Conservation (phyloP, 2,113 vertebrate genomes). For the Piliocolobus tephrosceles region DNA sequence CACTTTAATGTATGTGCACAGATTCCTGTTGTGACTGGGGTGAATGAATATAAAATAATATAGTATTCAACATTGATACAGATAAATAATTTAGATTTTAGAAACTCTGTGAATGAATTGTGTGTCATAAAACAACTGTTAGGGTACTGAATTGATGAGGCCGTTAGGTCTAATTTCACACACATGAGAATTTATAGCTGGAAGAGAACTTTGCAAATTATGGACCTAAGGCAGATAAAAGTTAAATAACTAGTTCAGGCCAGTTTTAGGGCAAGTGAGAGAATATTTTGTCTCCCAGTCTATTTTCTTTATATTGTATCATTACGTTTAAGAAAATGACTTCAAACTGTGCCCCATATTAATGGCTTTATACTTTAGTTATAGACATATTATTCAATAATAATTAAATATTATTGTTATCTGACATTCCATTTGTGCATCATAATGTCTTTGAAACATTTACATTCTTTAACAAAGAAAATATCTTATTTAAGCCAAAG, state of each 20-base stretch:
- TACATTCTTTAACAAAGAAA: constrained; percentile 15
- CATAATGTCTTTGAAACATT: not conserved
- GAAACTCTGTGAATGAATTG: not conserved
- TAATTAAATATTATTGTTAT: too few species aligned
- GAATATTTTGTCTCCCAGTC: not conserved
- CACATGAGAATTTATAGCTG: not conserved
- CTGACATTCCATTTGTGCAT: not conserved
- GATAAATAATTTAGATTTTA: not conserved
- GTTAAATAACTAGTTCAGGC: constrained; percentile 5
- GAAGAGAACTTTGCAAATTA: not conserved
- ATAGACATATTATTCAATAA: not conserved
- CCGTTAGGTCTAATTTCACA: not conserved
- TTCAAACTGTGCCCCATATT: not conserved
- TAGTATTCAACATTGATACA: not conserved
- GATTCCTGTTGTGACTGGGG: not conserved
- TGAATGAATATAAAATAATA: not conserved
- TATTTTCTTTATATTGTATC: not conserved
- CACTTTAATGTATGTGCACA: not conserved
- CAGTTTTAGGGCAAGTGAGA: not conserved
- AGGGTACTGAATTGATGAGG: not conserved
- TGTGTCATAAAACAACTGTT: not conserved
- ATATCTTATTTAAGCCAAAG: not conserved
- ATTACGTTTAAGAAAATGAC: not conserved
- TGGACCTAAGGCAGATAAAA: not conserved
- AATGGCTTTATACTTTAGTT: not conserved